Conservation (phyloP, 2,888 invertebrate genomes). For the Terebella lapidaria region DNA sequence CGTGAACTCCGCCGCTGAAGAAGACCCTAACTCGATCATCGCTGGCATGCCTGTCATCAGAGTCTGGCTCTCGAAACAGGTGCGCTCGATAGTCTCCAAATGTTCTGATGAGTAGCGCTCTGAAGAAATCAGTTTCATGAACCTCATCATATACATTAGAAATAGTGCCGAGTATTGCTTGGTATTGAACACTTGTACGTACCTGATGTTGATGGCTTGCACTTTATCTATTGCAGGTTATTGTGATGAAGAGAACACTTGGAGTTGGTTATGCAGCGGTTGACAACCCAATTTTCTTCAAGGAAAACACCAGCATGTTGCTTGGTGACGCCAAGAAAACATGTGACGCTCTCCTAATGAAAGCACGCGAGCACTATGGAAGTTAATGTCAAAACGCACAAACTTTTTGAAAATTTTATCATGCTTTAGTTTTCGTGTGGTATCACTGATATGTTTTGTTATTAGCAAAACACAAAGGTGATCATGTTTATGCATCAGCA, state of each 20-base stretch:
- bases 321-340: constrained; percentile 88
- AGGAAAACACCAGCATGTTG: constrained; percentile 77
- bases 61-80: constrained; percentile 83
- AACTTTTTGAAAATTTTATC: too few species aligned
- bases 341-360: constrained; percentile 73
- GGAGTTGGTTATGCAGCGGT: constrained; percentile 87
- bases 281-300: constrained; percentile 88
- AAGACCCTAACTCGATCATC: constrained; percentile 84
- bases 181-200: too few species aligned
- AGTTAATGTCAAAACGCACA: neutral
- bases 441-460: too few species aligned
- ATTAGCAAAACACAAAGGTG: too few species aligned
- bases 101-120: neutral
- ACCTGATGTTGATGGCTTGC: too few species aligned
- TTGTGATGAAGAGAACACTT: constrained; percentile 84
- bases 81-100: constrained; percentile 38
- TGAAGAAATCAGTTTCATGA: too few species aligned
- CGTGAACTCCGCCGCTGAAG: constrained; percentile 84
- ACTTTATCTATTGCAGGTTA: constrained; percentile 59
- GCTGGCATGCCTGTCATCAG: constrained; percentile 88
- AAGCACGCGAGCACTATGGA: constrained; percentile 56
- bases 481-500: too few species aligned
- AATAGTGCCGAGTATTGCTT: too few species aligned
- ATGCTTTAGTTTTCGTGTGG: too few species aligned
- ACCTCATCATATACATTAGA: too few species aligned